A percentile compares a stretch with the other conserved stretches of the same genome.
Evolutionary conservation across 2,888 invertebrate species (phyloP).

Genomic region (Lepidocyrtoides sp.): DNA sequence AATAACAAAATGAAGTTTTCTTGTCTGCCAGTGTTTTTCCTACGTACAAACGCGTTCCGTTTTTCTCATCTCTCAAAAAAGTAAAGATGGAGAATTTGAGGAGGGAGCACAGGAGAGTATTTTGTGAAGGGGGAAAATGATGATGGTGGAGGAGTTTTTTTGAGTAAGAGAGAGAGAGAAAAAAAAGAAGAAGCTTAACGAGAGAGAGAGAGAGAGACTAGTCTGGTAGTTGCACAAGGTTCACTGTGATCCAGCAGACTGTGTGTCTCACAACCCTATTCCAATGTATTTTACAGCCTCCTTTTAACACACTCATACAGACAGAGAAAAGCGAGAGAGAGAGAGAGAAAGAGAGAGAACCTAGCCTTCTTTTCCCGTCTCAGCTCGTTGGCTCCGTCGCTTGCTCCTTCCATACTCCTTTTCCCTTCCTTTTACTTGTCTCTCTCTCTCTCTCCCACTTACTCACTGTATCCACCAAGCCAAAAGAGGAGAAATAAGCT

Average conservation of each 20-base stretch:
- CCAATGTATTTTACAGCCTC: conserved; percentile 75
- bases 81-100: conserved; percentile 63
- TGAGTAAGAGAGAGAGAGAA: conserved; percentile 23
- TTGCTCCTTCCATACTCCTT: conserved; percentile 62
- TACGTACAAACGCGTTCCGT: not conserved
- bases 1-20: not conserved
- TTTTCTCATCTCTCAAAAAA: conserved; percentile 49
- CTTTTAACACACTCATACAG: conserved; percentile 26
- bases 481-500: conserved; percentile 11
- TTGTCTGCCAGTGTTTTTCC: not conserved
- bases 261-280: conserved; percentile 76
- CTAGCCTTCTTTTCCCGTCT: conserved; percentile 62
- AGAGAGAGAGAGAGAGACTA: conserved; percentile 33
- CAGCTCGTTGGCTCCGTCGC: conserved; percentile 69
- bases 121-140: conserved; percentile 40
- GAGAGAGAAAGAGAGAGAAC: conserved; percentile 17
- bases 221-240: conserved; percentile 70
- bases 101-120: conserved; percentile 12
- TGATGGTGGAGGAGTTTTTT: conserved; percentile 54
- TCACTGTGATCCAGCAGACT: conserved; percentile 74
- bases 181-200: conserved; percentile 40
- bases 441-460: conserved; percentile 61
- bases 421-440: conserved; percentile 62
- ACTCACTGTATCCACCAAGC: conserved; percentile 32
- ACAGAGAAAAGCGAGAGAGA: conserved; percentile 26